Evolutionary conservation across 2,888 invertebrate genomes (phyloP).

Genomic region (Diloba caeruleocephala): DNA sequence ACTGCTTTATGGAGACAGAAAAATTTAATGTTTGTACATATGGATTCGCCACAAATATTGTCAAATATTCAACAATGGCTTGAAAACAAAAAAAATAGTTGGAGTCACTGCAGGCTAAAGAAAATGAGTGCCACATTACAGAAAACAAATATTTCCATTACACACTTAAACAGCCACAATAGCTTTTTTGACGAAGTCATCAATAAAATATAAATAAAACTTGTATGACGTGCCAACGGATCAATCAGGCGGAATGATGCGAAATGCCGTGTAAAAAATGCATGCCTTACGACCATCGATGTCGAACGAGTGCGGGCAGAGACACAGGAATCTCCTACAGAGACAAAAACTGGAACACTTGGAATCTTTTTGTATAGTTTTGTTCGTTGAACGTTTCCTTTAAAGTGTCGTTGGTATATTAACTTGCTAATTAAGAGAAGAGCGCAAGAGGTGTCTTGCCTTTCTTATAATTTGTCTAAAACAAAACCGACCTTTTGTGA

Average conservation of each 20-base stretch:
- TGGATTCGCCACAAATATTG: too few species aligned
- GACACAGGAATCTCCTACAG: slow-evolving; percentile 26
- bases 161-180: neutral
- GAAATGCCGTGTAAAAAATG: slow-evolving; percentile 62
- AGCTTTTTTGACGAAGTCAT: slow-evolving; percentile 40
- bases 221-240: slow-evolving; percentile 56
- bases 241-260: slow-evolving; percentile 70
- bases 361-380: slow-evolving; percentile 37
- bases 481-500: too few species aligned
- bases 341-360: slow-evolving; percentile 60
- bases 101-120: too few species aligned
- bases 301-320: slow-evolving; percentile 21
- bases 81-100: too few species aligned
- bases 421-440: neutral
- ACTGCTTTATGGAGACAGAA: too few species aligned
- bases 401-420: slow-evolving; percentile 1
- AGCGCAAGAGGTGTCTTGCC: neutral
- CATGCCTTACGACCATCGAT: slow-evolving; percentile 65
- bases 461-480: too few species aligned
- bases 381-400: slow-evolving; percentile 28
- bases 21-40: too few species aligned
- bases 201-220: slow-evolving; percentile 31
- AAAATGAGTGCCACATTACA: neutral
- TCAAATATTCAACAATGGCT: too few species aligned
- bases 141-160: slow-evolving; percentile 14